phyloP scores from a whole-genome alignment of 2,113 vertebrate species.

The Irena cyanogastra region DNA sequence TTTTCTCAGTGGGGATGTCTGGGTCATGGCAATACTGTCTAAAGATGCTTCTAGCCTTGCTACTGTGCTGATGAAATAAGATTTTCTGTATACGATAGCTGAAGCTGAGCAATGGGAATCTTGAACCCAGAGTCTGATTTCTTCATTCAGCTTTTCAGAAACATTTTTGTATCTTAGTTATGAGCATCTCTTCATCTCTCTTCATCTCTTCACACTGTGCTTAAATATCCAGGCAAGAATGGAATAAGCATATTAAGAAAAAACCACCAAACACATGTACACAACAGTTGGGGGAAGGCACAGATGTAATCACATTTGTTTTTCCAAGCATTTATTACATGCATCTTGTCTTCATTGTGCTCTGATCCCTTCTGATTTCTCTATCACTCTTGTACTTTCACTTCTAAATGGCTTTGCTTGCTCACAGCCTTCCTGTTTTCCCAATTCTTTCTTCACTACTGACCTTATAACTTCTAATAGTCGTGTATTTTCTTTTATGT shows the following conservation, averaged over 20 bases:
- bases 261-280: rapidly evolving
- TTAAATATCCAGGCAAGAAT: background rate
- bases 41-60: background rate
- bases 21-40: background rate
- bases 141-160: background rate
- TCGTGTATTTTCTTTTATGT: background rate
- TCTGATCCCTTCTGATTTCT: background rate
- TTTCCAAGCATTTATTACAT: background rate
- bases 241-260: background rate
- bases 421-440: background rate
- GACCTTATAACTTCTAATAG: background rate
- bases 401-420: background rate
- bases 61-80: background rate
- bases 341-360: background rate
- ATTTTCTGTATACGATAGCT: rapidly evolving
- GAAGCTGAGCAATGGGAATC: background rate
- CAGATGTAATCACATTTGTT: background rate
- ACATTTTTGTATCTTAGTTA: background rate
- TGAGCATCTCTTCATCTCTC: background rate
- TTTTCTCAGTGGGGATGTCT: background rate
- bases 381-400: background rate
- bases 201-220: background rate
- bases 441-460: background rate
- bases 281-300: background rate
- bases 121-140: background rate